Base-by-base conservation (phyloP, 2,113 vertebrate species). In the Megaceryle torquata region DNA sequence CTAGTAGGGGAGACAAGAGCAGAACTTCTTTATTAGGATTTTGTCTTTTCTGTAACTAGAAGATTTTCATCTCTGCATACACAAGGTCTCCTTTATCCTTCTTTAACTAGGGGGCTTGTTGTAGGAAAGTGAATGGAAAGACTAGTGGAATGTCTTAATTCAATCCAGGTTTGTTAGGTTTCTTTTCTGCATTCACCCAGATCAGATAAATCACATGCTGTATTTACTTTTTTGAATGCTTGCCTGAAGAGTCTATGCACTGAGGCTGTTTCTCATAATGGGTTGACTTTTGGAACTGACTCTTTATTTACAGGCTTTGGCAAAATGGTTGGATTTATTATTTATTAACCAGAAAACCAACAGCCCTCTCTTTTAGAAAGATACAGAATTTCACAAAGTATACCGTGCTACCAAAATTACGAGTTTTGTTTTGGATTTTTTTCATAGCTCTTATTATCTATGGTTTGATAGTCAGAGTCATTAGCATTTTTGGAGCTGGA, bases 281-380 rank as follows among this genome's bases (percentile, higher is more conserved):
- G 63, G 26, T 85, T 90, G 93, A 96, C 93, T 95, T 95, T 97
- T 95, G 95, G 84, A 97, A 97, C 4, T 0, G 4, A 68, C 20
- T 91, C 77, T 86, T 84, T 95, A 91, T 95, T 93, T 93, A 94
- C 94, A 94, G 33, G 82, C 91, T 94, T 86, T 95, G 89, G 89
- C 94, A 95, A 97, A 97, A 97, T 92, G n/a, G 84, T 61, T 96
- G 64, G 81, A 67, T 95, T 77, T 90, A 96, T 96, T 83, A 96
- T 96, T 94, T 89, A 97, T 96, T 97, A 97, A 97, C 96, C 85
- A 96, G 87, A 96, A 95, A 83, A 60, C 71, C 76, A 97, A 93
- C 63, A 95, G 29, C 29, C 11, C 20, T 89, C 82, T 93, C 71
- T 86, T 84, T 83, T 54, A 77, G 46, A 86, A 86, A 63, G 33